A percentile compares a stretch with the other conserved stretches of the same genome.
Evolutionary conservation across 2,888 invertebrate species (phyloP).

Genomic region (Syrphus vitripennis): DNA sequence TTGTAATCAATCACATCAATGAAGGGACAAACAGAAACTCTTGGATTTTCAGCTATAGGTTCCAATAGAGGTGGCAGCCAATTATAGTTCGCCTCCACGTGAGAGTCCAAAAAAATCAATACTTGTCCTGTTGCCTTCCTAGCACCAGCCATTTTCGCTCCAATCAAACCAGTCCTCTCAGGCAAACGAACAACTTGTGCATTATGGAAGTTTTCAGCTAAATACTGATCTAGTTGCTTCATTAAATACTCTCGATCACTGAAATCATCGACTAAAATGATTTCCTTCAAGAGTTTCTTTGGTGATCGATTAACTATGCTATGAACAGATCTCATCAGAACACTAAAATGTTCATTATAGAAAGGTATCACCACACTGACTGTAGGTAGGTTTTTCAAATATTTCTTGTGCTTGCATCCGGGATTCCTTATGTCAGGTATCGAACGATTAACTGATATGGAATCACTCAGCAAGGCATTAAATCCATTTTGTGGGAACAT

Average conservation of each 20-base stretch:
- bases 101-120: slow-evolving; percentile 94
- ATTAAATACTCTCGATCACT: slow-evolving; percentile 90
- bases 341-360: slow-evolving; percentile 96
- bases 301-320: slow-evolving; percentile 94
- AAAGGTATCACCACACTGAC: slow-evolving; percentile 96
- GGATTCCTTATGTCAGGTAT: slow-evolving; percentile 89
- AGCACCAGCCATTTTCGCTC: slow-evolving; percentile 94
- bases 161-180: slow-evolving; percentile 91
- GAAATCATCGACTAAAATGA: slow-evolving; percentile 93
- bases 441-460: slow-evolving; percentile 93
- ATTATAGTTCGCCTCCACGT: slow-evolving; percentile 94
- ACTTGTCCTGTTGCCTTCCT: slow-evolving; percentile 89
- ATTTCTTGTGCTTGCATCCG: slow-evolving; percentile 79
- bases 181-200: slow-evolving; percentile 89
- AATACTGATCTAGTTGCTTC: slow-evolving; percentile 88
- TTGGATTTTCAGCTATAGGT: slow-evolving; percentile 92
- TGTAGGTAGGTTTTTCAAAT: slow-evolving; percentile 83
- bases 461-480: slow-evolving; percentile 95
- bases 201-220: slow-evolving; percentile 87
- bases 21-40: slow-evolving; percentile 96
- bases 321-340: slow-evolving; percentile 89
- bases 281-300: slow-evolving; percentile 90
- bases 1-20: slow-evolving; percentile 97
- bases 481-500: slow-evolving; percentile 96
- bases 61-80: slow-evolving; percentile 96